Evolutionary conservation across 2,888 invertebrate species (phyloP), one percentile per base, ranked within the genome.

Genomic region (Euclidia mi): DNA sequence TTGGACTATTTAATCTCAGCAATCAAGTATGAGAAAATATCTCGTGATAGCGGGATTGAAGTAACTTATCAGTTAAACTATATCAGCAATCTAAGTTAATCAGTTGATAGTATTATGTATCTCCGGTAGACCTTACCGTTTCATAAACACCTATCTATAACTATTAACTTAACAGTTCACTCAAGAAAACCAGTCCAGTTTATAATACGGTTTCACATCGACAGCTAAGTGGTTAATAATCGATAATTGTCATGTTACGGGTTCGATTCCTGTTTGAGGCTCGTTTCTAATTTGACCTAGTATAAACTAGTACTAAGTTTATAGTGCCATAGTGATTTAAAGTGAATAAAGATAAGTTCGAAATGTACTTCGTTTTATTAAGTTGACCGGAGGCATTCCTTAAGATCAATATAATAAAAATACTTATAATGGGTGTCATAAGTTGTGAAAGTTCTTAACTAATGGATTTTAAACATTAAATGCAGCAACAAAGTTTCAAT

Each of bases 271-370:
- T 62, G 83, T 80, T 84, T 71, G 32, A 69, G 65, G 68, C 82
- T 71, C 81, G 85, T 91, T 90, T 90, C 88, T 87, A 85, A 78
- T 76, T 84, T 85, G 89, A 89, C 89, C 88, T 74, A 89, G 79
- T 85, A 74, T 42, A 60, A 83, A 85, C 85, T 83, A 75, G 85
- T 84, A 53, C 10, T 40, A 40, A 12, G 11, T 35, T 42, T 42
- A 42, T 53, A 29, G 41, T 11, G 31, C 11, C 38, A 18, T 28
- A 29, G 43, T 34, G 15, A 45, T 46, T 35, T 40, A 9, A 15
- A 20, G 14, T 34, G 3, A 15, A 38, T 52, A 40, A 34, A 53
- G 44, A 51, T 51, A 38, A 37, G 11, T n/a, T 41, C 41, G 25
- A 46, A 35, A 46, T 34, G 41, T 41, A 37, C 34, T 43, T 34